Conservation (phyloP, 2,797 vertebrate species). For the Eupleurogrammus muticus region DNA sequence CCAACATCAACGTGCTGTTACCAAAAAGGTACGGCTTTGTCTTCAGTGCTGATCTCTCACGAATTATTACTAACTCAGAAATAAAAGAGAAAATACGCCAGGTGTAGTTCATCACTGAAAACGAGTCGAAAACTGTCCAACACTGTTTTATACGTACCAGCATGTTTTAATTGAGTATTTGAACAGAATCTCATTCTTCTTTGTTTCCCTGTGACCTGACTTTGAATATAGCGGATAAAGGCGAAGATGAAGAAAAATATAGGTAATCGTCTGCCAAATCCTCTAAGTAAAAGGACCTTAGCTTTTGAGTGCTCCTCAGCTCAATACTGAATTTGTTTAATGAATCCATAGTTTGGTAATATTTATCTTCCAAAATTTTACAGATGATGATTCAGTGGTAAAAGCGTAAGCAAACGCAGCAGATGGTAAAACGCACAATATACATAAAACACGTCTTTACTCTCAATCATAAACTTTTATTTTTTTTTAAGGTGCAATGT, state of each 20-base stretch:
- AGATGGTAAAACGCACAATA: slow-evolving; percentile 27
- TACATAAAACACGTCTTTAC: slow-evolving; percentile 19
- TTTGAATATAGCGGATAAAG: no score
- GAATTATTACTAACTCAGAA: neutral
- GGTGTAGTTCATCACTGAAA: neutral
- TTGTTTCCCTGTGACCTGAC: no score
- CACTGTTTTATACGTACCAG: neutral
- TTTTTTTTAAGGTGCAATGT: slow-evolving; percentile 15
- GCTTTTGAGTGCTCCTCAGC: neutral
- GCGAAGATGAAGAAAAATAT: no score
- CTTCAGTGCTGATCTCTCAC: slow-evolving; percentile 26
- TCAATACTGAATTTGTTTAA: neutral
- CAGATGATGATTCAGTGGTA: slow-evolving; percentile 3
- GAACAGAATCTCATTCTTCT: no score
- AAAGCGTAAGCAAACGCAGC: slow-evolving; percentile 21
- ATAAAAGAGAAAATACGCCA: neutral
- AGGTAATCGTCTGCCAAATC: no score
- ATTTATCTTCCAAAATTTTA: neutral
- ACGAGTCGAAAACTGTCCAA: neutral
- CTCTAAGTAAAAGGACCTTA: neutral
- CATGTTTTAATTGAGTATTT: neutral
- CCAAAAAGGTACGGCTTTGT: slow-evolving; percentile 14
- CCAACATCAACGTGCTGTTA: slow-evolving; percentile 13
- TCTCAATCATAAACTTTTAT: slow-evolving; percentile 20
- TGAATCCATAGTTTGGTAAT: neutral